A percentile compares a stretch with the other conserved stretches of the same genome.
phyloP scores from a whole-genome alignment of 2,797 vertebrate species.

The Hapalemur alaotrensis region DNA sequence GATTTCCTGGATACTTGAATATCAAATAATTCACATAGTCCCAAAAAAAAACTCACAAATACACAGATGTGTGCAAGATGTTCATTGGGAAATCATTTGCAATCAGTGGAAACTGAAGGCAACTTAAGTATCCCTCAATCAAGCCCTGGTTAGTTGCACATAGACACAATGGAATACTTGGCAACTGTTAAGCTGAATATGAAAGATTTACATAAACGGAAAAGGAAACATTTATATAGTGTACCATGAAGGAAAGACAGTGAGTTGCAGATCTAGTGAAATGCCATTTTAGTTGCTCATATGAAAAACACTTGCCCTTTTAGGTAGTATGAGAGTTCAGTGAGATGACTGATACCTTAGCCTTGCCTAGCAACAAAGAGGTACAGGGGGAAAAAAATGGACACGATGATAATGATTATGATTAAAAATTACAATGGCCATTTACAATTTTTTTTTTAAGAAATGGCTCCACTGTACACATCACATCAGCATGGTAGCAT shows the following conservation, averaged over 20 bases:
- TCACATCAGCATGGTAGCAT: background rate
- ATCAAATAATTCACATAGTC: background rate
- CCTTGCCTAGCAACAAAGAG: background rate
- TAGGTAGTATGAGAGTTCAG: background rate
- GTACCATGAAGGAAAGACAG: background rate
- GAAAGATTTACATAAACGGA: too few species aligned
- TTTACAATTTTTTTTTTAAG: background rate
- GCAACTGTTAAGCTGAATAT: background rate
- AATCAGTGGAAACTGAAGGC: background rate
- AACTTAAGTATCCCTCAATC: accelerated
- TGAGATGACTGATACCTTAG: background rate
- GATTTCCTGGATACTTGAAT: background rate
- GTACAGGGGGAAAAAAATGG: background rate
- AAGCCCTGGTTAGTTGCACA: accelerated
- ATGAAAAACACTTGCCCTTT: background rate
- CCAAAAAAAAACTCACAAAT: background rate
- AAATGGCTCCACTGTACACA: background rate
- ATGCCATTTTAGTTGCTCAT: background rate
- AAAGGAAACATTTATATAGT: accelerated
- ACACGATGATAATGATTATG: background rate
- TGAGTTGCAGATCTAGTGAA: accelerated
- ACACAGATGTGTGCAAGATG: background rate
- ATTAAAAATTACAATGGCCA: background rate
- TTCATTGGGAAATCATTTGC: too few species aligned
- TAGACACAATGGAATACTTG: accelerated